Base-by-base conservation (phyloP, 2,888 invertebrate species). In the Eupithecia inturbata region DNA sequence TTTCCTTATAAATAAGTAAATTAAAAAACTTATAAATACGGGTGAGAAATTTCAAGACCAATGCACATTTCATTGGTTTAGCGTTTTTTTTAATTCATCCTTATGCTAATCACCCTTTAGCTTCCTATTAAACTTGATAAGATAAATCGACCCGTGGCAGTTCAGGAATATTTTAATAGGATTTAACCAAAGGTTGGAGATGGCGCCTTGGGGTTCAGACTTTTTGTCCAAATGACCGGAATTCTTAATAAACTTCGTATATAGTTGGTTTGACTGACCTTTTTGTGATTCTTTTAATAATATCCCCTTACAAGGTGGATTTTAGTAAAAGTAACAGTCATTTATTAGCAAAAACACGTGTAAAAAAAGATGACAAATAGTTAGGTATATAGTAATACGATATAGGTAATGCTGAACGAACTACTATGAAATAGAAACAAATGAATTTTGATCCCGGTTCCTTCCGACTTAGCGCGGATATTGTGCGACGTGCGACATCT, bases 141-240 rank as follows among this genome's bases (percentile, higher is more conserved):
- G 73, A 75, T 74, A 72, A 70, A 74, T 14, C 68, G 49, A 16
- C 68, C 64, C 31, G 36, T 53, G 49, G 68, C 70, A 74, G 74
- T 62, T 64, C 41, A 71, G 74, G 74, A 78, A 74, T 74, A 63
- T 73, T 69, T 78, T 87, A 87, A 88, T 87, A 86, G 86, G 86
- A 87, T 87, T n/a, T 84, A 82, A 79, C 72, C n/a, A n/a, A n/a
- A 74, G 75, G 68, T 82, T 81, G 73, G 78, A 70, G 86, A 86
- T 82, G 89, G 89, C 89, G 89, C 89, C 89, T 85, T 77, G 31
- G 67, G 82, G 89, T 88, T 89, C 89, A 87, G 19, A 64, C 41
- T 70, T 70, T 72, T 75, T 72, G 67, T 72, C 22, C 7, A 70
- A 49, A 49, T 64, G 33, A 12, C 22, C 36, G 64, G 63, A 64